Conservation (phyloP, 2,113 vertebrate genomes). For the Regulus satrapa region DNA sequence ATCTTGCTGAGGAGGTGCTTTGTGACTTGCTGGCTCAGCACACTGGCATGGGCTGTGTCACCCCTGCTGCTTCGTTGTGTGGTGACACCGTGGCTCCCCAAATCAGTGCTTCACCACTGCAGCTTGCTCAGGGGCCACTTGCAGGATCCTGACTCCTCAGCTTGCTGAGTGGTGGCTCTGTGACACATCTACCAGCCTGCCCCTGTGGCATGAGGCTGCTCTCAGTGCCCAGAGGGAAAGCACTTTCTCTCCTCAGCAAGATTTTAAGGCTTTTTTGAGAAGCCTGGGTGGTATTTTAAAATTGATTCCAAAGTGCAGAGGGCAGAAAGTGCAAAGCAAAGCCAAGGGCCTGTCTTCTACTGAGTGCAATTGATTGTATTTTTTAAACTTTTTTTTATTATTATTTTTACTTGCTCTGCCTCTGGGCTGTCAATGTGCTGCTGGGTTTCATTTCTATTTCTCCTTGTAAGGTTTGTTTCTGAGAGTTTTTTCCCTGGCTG, state of each 20-base stretch:
- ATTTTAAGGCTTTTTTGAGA: background rate
- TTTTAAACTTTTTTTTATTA: background rate
- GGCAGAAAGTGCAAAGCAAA: background rate
- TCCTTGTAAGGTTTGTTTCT: background rate
- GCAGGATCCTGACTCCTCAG: background rate
- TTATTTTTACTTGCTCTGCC: background rate
- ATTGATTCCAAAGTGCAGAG: background rate
- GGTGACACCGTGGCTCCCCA: background rate
- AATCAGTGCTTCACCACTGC: accelerated
- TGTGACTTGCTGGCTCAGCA: background rate
- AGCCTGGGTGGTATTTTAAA: background rate
- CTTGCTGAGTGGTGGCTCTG: accelerated
- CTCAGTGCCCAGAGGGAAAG: background rate
- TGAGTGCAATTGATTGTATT: background rate
- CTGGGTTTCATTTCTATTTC: background rate
- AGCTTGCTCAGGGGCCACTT: background rate
- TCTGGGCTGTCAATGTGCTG: background rate
- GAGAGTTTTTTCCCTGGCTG: background rate
- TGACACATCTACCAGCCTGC: background rate
- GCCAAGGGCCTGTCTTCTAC: background rate
- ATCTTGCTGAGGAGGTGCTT: background rate
- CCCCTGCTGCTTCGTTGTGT: accelerated
- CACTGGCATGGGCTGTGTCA: background rate
- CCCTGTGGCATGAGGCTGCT: background rate
- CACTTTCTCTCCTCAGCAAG: background rate